Base-by-base conservation (phyloP, 2,113 vertebrate genomes). In the Kryptolebias marmoratus region DNA sequence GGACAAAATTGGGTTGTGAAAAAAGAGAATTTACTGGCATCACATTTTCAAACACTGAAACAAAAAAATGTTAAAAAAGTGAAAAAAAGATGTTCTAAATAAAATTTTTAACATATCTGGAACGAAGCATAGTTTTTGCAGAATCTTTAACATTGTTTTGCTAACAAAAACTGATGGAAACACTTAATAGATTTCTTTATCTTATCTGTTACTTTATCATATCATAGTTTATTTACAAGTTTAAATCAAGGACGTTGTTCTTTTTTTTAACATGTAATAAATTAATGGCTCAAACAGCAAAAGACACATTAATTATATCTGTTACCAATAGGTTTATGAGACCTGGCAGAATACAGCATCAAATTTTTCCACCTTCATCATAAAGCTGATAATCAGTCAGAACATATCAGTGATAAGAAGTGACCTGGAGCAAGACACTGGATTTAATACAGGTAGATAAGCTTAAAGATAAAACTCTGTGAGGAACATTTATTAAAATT, bases 351-450 rank as follows among this genome's bases (percentile, higher is more conserved):
- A 18, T 30, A 56, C 13, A 27, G 6, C 14, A 58, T 75, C 0
- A 18, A 2, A 11, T 11, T 80, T 4, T 69, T 49, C 28, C 27
- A 77, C 64, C 32, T 52, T 9, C 9, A 30, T 28, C 16, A 62
- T 74, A 64, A 83, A 75, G 2, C 1, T 54, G 1, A 68, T 71
- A 47, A 71, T 57, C 5, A 32, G 18, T 57, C 16, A 68, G 5
- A 67, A 58, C 30, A 2, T 27, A 44, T 14, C 30, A 52, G 16
- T 47, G 67, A 82, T 75, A 80, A 73, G 14, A 65, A 18, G 5
- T 69, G 61, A 31, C 58, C 47, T 39, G 80, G 58, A 73, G 9
- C 28, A 3, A 42, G 30, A 45, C 6, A 57, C 16, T 30, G 2
- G 30, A 61, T 42, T 3, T 31, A 45, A 77, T 50, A 63, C n/a